Base-by-base conservation (phyloP, 2,113 vertebrate species). In the Cyprinodon variegatus region DNA sequence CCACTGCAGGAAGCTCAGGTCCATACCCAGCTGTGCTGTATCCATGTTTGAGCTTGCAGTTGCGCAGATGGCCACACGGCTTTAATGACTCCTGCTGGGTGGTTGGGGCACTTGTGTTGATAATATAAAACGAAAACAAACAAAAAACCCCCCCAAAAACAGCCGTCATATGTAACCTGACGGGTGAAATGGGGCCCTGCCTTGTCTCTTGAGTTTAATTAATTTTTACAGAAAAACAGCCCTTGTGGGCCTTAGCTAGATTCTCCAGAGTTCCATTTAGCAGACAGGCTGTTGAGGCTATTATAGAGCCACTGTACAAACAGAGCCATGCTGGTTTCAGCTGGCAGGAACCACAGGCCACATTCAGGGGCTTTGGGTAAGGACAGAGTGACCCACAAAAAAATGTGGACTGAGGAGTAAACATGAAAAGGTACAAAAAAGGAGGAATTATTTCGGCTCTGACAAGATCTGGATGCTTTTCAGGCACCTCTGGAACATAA, bases 81-180 rank as follows among this genome's bases (percentile, higher is more conserved):
- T 68, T 78, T 90, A 90, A 88, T 86, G 68, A 85, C 77, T 85
- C 74, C 62, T 82, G 38, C 84, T 74, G 69, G 83, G 77, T 71
- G 65, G 72, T 43, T 76, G 45, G 50, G 39, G 57, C 75, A 11
- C 61, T n/a, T 75, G 72, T 82, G 62, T 63, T 40, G 45, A 81
- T 70, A 86, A 78, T 83, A 74, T 53, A 81, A 82, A 89, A 83
- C 59, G 67, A 77, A 78, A 76, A 50, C 38, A 81, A 82, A 89
- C 82, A 61, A 72, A 79, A 29, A 29, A 29, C 29, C 29, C 29
- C 29, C 29, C 29, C 29, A 81, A 76, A 60, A 38, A n/a, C 72
- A 65, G 72, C 61, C 29, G 50, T 37, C 63, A 73, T 67, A 45
- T 59, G 17, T 63, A 77, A 79, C 50, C 76, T 81, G 36, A 61